phyloP scores from a whole-genome alignment of 37 sponge, comb jelly and placozoan species.

The Tethya wilhelma region DNA sequence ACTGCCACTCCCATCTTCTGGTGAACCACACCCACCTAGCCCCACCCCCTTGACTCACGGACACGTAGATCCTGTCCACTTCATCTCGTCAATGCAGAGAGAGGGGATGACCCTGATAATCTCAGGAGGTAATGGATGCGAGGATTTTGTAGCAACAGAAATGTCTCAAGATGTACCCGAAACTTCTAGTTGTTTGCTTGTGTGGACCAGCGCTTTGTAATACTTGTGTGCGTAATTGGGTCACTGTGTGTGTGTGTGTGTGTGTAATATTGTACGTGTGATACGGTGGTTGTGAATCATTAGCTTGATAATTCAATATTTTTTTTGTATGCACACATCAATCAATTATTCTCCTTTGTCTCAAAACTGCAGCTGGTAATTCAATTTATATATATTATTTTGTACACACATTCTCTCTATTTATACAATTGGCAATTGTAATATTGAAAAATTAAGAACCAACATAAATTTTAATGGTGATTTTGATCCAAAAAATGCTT shows the following conservation, averaged over 20 bases:
- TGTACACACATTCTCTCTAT: no score
- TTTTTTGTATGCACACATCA: no score
- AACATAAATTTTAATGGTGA: not conserved
- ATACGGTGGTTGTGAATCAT: not conserved
- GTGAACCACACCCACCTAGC: conserved; percentile 30
- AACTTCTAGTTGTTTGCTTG: conserved; percentile 48
- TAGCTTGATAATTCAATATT: not conserved
- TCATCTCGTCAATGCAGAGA: conserved; percentile 18
- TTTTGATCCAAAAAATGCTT: not conserved
- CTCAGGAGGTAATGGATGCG: conserved; percentile 57
- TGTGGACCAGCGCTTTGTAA: conserved; percentile 13
- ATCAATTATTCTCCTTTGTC: no score
- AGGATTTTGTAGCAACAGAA: conserved; percentile 22
- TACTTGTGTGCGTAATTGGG: not conserved
- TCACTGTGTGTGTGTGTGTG: not conserved
- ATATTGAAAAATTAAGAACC: not conserved
- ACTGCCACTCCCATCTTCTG: conserved; percentile 52
- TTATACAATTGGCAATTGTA: no score
- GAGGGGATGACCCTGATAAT: conserved; percentile 19
- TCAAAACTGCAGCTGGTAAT: no score
- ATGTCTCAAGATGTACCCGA: conserved; percentile 29
- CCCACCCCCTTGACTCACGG: conserved; percentile 30
- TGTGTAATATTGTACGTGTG: not conserved
- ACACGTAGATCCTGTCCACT: conserved; percentile 39
- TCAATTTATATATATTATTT: no score